Conservation (phyloP, 2,797 vertebrate species). For the Bryconaethiops microstoma region DNA sequence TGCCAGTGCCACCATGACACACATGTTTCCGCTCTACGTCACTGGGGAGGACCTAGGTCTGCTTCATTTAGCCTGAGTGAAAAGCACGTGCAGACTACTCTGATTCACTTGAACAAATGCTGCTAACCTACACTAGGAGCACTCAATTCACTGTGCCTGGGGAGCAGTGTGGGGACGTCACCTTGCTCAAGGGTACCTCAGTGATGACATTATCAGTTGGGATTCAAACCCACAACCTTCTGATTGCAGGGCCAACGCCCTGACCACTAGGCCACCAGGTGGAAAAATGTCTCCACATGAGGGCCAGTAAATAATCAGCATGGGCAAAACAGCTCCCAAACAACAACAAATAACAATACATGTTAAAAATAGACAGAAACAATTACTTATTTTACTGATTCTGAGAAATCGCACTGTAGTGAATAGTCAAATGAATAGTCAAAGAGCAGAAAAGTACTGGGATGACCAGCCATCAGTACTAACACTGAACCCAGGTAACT, state of each 20-base stretch:
- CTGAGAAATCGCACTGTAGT: not conserved
- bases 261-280: too few relatives aligned
- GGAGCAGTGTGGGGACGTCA: too few relatives aligned
- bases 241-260: too few relatives aligned
- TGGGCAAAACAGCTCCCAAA: not conserved
- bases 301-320: not conserved
- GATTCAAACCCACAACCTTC: too few relatives aligned
- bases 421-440: not conserved
- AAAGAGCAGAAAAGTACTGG: not conserved
- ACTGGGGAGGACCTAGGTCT: conserved; percentile 12
- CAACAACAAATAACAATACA: too few relatives aligned
- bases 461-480: not conserved
- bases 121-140: too few relatives aligned
- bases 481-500: not conserved
- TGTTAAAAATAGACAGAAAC: not conserved
- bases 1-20: conserved; percentile 16
- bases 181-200: too few relatives aligned
- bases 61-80: conserved; percentile 7
- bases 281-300: not conserved
- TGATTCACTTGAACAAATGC: not conserved
- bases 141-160: too few relatives aligned
- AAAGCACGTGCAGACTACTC: not conserved
- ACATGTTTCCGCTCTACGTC: conserved; percentile 23
- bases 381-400: too few relatives aligned
- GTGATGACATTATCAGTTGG: too few relatives aligned